phyloP scores from a whole-genome alignment of 2,113 vertebrate species.

The Mungos mungo region DNA sequence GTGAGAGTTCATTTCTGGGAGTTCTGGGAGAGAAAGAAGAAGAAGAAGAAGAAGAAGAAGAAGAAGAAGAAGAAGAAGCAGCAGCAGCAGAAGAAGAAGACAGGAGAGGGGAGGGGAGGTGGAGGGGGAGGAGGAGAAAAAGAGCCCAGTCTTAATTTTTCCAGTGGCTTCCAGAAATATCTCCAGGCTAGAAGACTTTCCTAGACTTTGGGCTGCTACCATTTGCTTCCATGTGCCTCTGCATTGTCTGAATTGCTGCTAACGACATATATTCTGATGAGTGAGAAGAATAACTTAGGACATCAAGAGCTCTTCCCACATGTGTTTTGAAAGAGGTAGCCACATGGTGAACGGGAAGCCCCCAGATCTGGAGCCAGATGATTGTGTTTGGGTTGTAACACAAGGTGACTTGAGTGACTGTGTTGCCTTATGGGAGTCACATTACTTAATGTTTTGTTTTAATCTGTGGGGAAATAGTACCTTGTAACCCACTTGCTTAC shows the following conservation, averaged over 20 bases:
- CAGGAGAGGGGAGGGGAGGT: too few species aligned
- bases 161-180: not conserved
- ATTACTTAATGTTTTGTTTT: not conserved
- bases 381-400: not conserved
- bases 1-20: not conserved
- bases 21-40: not conserved
- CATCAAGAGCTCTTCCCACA: not conserved
- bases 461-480: not conserved
- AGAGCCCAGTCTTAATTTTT: not conserved
- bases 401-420: not conserved
- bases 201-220: not conserved
- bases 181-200: not conserved
- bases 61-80: too few species aligned
- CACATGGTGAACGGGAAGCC: accelerated
- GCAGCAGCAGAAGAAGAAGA: too few species aligned
- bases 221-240: not conserved
- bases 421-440: not conserved
- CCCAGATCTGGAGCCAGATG: not conserved
- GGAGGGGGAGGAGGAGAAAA: too few species aligned
- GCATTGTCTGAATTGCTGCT: not conserved
- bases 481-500: not conserved
- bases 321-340: not conserved
- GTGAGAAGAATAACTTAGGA: not conserved
- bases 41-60: too few species aligned
- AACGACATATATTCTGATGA: too few species aligned